Evolutionary conservation across 2,888 invertebrate genomes (phyloP).

Genomic region (Neoaliturus tenellus): DNA sequence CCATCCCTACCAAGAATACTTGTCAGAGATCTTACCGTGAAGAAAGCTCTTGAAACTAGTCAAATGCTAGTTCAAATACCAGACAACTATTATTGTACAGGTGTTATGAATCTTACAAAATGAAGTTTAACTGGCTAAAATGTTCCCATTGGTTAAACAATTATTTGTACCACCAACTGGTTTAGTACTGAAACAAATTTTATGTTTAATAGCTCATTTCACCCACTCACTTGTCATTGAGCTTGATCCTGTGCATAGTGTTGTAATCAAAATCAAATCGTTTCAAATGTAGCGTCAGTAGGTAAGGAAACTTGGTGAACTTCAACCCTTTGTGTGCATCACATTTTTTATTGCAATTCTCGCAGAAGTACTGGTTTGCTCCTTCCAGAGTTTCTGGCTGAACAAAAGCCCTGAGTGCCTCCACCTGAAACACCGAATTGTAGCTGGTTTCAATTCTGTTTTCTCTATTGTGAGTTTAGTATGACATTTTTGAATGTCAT

Average conservation of each 20-base stretch:
- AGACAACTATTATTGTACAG: too few species aligned
- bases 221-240: slow-evolving; percentile 85
- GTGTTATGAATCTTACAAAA: neutral
- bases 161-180: too few species aligned
- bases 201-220: neutral
- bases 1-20: too few species aligned
- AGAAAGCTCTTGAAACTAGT: too few species aligned
- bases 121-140: too few species aligned
- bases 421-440: slow-evolving; percentile 80
- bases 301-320: slow-evolving; percentile 90
- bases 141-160: too few species aligned
- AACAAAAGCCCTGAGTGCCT: slow-evolving; percentile 89
- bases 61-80: too few species aligned
- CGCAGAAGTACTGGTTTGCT: slow-evolving; percentile 92
- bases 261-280: slow-evolving; percentile 93
- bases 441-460: too few species aligned
- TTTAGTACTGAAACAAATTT: neutral
- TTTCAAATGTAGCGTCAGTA: slow-evolving; percentile 90
- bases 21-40: too few species aligned
- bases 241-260: slow-evolving; percentile 89
- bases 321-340: slow-evolving; percentile 94
- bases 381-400: slow-evolving; percentile 89
- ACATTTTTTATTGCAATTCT: slow-evolving; percentile 89
- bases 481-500: too few species aligned
- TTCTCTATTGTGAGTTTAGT: too few species aligned